Evolutionary conservation across 2,113 vertebrate species (phyloP), one percentile per base, ranked within the genome.

Genomic region (Lates calcarifer): DNA sequence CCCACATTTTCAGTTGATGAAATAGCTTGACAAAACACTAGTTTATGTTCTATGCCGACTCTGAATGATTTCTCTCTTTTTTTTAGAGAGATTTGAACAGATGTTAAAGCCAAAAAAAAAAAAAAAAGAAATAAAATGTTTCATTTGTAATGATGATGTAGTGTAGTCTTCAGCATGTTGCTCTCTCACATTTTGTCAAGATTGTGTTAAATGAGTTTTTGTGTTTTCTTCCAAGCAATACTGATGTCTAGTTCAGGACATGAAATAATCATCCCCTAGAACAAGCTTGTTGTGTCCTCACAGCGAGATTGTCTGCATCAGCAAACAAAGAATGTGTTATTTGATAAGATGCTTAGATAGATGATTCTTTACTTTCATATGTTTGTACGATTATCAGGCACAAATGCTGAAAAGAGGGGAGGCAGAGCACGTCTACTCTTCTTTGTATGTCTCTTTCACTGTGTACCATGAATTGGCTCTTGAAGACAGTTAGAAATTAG

Each of bases 401-500:
- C 75, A 74, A 81, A 86, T 66, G 29, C 74, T 71, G 77, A 82
- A 84, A 88, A 71, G 66, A 47, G 75, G 72, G 72, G 63, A 77
- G 78, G 74, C 39, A 22, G 85, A 64, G 82, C 81, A 83, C 55
- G 86, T 87, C 84, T 74, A 37, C 76, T 82, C 73, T 90, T 90
- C 90, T 90, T 91, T 93, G 86, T 88, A 87, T 58, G 90, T 91
- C 84, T 91, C 87, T 89, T 83, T 90, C 86, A 86, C 87, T 55
- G 87, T 87, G 91, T 90, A 89, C 83, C 89, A 79, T 90, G 86
- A 87, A 91, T 90, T 93, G 90, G 90, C 89, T 93, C 90, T 91
- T 79, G 88, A 93, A 93, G 93, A 93, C 93, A 93, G 92, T 95
- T 93, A 88, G 87, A 82, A 92, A 95, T 95, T 95, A 93, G 93